Base-by-base conservation (phyloP, 2,888 invertebrate genomes). In the Balanococcus diminutus region DNA sequence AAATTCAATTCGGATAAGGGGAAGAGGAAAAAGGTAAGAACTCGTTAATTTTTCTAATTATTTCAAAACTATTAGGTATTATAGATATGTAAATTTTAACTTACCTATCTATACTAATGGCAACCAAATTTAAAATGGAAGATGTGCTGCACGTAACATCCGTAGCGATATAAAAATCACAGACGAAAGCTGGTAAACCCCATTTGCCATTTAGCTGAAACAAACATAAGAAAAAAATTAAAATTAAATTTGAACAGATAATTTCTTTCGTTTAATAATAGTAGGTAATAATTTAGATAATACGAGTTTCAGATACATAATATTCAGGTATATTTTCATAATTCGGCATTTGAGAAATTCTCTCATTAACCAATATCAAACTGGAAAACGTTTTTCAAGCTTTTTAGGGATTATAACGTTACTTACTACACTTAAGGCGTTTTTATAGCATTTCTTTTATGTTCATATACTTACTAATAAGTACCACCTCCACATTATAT, bases 101-200 rank as follows among this genome's bases (percentile, higher is more conserved):
- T 92, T 90, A 98, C 98, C 98, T 96, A 93, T 98, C 98, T 92
- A 98, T 96, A 89, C 97, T 98, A 91, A 98, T 98, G 89, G 98
- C 98, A 88, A 98, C 97, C 90, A 98, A 93, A 92, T 98, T 98
- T 92, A 98, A 97, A 91, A 98, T 98, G 90, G 98, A 98, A 89
- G 98, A 98, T 87, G 98, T 98, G 89, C 98, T 98, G 90, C 97
- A 98, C 88, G 96, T 97, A 89, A 98, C 98, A 91, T 98, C 98
- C 95, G 97, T 96, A 86, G 97, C 98, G 90, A 98, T 97, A 93
- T 98, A 98, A 91, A 98, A 95, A 92, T 98, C 98, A 91, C 98
- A 98, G 88, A 96, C 94, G 89, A 96, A 94, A 88, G 95, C 94
- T 61, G 97, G 96, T 89, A 98, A 91, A 36, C 94, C 94, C 98